Percentiles rank a stretch among this genome's conserved stretches.
phyloP scores from a whole-genome alignment of 2,888 invertebrate species.

The Pristionchus fissidentatus region DNA sequence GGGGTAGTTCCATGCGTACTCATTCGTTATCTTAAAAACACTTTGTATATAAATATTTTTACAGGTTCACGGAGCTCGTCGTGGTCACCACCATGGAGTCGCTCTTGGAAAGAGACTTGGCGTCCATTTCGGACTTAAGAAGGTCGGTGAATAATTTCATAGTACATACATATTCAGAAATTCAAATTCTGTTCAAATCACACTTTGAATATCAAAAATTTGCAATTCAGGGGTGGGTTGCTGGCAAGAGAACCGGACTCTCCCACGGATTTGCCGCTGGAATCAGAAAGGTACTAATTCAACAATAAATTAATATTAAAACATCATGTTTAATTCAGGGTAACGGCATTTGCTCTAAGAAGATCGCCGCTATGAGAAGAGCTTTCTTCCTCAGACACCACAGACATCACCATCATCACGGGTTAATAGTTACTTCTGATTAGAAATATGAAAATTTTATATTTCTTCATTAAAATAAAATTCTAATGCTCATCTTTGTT shows the following conservation, averaged over 20 bases:
- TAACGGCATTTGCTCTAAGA: neutral
- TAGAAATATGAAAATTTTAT: too few relatives aligned
- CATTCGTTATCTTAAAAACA: too few relatives aligned
- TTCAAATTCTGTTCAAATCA: neutral
- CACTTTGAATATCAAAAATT: too few relatives aligned
- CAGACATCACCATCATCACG: slow-evolving; percentile 5
- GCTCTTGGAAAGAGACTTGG: slow-evolving; percentile 11
- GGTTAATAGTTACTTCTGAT: too few relatives aligned
- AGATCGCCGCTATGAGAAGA: slow-evolving; percentile 9
- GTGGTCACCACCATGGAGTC: neutral
- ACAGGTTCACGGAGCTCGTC: slow-evolving; percentile 29
- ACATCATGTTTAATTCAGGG: neutral
- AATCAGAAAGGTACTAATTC: slow-evolving; percentile 20
- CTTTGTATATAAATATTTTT: too few relatives aligned
- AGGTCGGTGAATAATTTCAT: neutral
- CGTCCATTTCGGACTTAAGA: neutral
- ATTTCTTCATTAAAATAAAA: too few relatives aligned
- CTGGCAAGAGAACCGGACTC: slow-evolving; percentile 22
- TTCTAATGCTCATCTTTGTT: too few relatives aligned
- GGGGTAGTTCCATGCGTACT: too few relatives aligned
- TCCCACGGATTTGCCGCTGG: neutral
- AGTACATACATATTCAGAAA: neutral
- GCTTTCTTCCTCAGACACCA: neutral
- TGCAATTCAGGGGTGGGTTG: neutral
- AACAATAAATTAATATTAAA: too few relatives aligned